Conservation (phyloP, 2,113 vertebrate genomes). For the Oncorhynchus kisutch region DNA sequence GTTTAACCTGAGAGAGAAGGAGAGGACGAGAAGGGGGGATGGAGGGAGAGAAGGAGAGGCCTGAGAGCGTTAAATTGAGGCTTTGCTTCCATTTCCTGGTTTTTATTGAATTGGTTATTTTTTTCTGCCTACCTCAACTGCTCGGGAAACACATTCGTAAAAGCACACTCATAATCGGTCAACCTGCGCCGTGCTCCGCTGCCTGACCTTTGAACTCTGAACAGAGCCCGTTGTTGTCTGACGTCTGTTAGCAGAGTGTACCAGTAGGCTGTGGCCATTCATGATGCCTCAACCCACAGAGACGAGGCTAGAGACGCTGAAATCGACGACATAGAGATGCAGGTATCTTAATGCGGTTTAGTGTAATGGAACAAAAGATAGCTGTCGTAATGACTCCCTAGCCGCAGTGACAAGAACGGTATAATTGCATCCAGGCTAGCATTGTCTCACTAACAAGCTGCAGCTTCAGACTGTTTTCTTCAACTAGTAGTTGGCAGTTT, state of each 20-base stretch:
- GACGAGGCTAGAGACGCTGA: too few species aligned
- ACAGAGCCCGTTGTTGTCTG: neutral
- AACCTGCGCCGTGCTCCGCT: neutral
- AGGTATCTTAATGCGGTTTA: neutral
- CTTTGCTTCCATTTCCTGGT: neutral
- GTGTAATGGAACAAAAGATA: too few species aligned
- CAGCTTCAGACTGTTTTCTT: neutral
- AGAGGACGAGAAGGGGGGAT: too few species aligned
- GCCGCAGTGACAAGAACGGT: too few species aligned
- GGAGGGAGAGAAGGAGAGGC: too few species aligned
- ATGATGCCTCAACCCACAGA: neutral
- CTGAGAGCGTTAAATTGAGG: neutral
- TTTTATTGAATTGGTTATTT: neutral
- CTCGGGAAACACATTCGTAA: too few species aligned
- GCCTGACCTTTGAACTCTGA: slow-evolving; percentile 2
- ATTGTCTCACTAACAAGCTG: slow-evolving; percentile 1
- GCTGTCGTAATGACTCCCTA: neutral
- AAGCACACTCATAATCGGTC: neutral
- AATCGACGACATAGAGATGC: neutral
- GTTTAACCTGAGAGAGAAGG: too few species aligned
- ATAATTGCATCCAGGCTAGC: neutral
- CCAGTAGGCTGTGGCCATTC: neutral
- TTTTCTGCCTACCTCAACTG: neutral
- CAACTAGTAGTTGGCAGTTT: neutral
- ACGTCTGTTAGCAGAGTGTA: slow-evolving; percentile 1